phyloP scores from a whole-genome alignment of 2,113 vertebrate species.

The Prolemur simus region DNA sequence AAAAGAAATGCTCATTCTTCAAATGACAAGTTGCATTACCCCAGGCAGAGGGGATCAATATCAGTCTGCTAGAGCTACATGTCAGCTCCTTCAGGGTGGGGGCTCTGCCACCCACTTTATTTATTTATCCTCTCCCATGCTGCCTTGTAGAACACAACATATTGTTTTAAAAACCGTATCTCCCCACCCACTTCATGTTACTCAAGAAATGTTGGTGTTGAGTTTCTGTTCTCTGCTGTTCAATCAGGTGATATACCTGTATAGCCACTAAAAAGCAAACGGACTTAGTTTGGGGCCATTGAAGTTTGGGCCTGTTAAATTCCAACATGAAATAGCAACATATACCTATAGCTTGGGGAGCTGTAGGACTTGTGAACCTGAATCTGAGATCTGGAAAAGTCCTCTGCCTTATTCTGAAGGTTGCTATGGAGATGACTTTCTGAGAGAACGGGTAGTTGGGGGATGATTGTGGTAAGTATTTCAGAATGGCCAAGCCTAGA shows the following conservation, averaged over 20 bases:
- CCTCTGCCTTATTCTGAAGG: neutral
- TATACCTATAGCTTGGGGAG: neutral
- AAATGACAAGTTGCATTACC: slow-evolving; percentile 2
- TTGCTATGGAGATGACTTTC: neutral
- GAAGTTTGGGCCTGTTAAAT: neutral
- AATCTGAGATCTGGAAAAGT: neutral
- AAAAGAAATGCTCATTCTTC: slow-evolving; percentile 29
- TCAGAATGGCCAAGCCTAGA: neutral
- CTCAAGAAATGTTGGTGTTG: slow-evolving; percentile 8
- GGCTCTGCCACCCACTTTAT: neutral
- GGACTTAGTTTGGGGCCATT: neutral
- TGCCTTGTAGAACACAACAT: neutral
- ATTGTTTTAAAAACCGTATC: neutral
- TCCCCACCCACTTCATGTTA: neutral
- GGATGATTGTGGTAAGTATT: neutral
- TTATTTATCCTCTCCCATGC: neutral
- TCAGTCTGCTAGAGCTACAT: neutral
- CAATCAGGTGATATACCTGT: neutral
- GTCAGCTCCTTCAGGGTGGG: neutral
- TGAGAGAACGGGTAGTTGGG: neutral
- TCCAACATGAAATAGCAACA: neutral
- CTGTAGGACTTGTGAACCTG: neutral
- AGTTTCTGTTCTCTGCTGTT: slow-evolving; percentile 4
- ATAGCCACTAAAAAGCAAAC: neutral
- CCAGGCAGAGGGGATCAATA: neutral